These are phyloP conservation scores for Perccottus glenii DNA, from an alignment of 2,113 vertebrate species.

Conservation along the genomic window DNA sequence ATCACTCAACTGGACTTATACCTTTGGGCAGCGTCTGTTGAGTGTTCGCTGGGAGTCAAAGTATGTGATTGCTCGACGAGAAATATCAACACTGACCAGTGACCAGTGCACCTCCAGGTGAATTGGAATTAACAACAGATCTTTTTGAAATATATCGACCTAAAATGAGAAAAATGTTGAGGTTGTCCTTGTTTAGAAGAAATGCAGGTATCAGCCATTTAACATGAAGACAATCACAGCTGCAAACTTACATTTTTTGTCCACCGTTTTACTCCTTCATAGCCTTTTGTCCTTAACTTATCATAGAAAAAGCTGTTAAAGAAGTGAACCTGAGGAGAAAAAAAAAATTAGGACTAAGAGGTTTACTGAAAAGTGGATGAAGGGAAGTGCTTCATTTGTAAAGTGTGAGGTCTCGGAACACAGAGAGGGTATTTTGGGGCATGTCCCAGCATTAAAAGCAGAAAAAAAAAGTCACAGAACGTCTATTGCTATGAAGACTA, in stretches of 20 bases:
- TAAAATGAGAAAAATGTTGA: slow-evolving; percentile 35
- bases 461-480: too few species aligned
- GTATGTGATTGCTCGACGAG: slow-evolving; percentile 85
- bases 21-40: slow-evolving; percentile 93
- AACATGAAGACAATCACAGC: not conserved
- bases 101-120: slow-evolving; percentile 96
- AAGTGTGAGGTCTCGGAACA: too few species aligned
- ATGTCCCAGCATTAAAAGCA: too few species aligned
- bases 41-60: slow-evolving; percentile 93
- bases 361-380: too few species aligned
- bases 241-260: slow-evolving; percentile 88
- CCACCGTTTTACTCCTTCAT: slow-evolving; percentile 93
- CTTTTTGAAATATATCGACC: slow-evolving; percentile 95
- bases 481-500: too few species aligned
- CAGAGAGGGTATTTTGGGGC: too few species aligned
- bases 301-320: slow-evolving; percentile 97
- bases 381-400: too few species aligned
- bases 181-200: not conserved
- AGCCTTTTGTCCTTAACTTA: slow-evolving; percentile 91
- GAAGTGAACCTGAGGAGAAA: slow-evolving; percentile 86
- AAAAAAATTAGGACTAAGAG: not conserved
- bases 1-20: slow-evolving; percentile 30
- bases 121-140: slow-evolving; percentile 90
- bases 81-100: slow-evolving; percentile 88
- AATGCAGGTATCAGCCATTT: too few species aligned